phyloP scores from a whole-genome alignment of 2,113 vertebrate species.

The Shinisaurus crocodilurus region DNA sequence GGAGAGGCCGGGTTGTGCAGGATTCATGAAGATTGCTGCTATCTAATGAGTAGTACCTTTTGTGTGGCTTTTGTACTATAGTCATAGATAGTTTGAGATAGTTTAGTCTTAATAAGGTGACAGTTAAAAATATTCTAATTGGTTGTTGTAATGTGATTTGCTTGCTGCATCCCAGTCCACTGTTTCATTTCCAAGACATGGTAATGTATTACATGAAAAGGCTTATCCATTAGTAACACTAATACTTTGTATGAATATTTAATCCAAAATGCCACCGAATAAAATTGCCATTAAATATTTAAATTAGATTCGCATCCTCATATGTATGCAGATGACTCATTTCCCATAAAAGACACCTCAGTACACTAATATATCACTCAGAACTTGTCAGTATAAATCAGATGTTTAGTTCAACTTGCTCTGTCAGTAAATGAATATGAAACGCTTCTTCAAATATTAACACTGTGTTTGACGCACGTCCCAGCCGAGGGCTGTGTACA shows the following conservation, averaged over 20 bases:
- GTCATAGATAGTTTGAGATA: neutral
- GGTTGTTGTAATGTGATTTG: conserved; percentile 36
- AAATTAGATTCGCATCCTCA: conserved; percentile 64
- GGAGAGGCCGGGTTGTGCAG: too few relatives aligned
- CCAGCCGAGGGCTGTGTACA: accelerated
- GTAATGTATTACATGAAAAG: conserved; percentile 55
- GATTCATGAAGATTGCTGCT: accelerated
- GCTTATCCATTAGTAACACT: conserved; percentile 64
- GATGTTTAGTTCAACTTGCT: conserved; percentile 36
- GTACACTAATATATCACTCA: conserved; percentile 47
- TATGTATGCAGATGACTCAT: conserved; percentile 55
- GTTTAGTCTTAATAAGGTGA: conserved; percentile 19
- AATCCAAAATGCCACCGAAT: conserved; percentile 66
- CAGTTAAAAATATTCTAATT: conserved; percentile 43
- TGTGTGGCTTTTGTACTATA: neutral
- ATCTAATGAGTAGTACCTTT: neutral
- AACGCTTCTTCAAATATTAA: neutral
- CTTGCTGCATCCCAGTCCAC: conserved; percentile 33
- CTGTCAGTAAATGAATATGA: conserved; percentile 19
- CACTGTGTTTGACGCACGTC: neutral
- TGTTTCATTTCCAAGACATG: conserved; percentile 57
- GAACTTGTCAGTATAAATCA: conserved; percentile 49
- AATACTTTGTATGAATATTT: conserved; percentile 66
- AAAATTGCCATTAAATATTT: conserved; percentile 69
- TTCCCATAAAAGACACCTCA: conserved; percentile 47